Evolutionary conservation across 2,888 invertebrate genomes (phyloP).

Genomic region (Amaurobius ferox): DNA sequence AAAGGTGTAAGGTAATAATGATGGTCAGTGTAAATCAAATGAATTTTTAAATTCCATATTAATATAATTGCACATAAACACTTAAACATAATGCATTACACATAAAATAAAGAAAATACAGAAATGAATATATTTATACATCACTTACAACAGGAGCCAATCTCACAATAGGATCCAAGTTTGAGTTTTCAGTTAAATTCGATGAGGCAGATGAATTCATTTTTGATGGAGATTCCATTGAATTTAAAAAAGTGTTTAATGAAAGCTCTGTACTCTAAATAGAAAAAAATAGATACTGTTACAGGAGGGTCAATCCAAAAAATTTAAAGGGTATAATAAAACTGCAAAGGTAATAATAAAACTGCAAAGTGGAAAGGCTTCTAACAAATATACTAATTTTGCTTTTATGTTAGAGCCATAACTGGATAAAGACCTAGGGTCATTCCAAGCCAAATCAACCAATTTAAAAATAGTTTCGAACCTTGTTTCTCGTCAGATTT

Average conservation of each 20-base stretch:
- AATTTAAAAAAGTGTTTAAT: slow-evolving; percentile 89
- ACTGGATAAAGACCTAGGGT: too few relatives aligned
- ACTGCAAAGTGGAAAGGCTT: too few relatives aligned
- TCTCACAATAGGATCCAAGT: slow-evolving; percentile 79
- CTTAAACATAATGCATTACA: background rate
- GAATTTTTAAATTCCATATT: too few relatives aligned
- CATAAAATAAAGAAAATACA: background rate
- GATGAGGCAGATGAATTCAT: slow-evolving; percentile 73
- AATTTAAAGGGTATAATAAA: background rate
- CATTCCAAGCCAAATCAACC: too few relatives aligned
- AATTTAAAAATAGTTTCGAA: too few relatives aligned
- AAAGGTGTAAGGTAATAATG: too few relatives aligned
- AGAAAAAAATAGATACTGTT: background rate
- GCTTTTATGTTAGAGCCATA: too few relatives aligned
- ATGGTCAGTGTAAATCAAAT: too few relatives aligned
- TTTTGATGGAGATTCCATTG: slow-evolving; percentile 85
- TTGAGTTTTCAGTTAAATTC: slow-evolving; percentile 75
- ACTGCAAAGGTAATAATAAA: too few relatives aligned
- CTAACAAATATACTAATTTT: too few relatives aligned
- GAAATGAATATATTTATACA: background rate
- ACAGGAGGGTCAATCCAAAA: background rate
- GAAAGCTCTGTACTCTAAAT: slow-evolving; percentile 85
- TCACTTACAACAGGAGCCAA: slow-evolving; percentile 81
- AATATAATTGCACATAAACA: too few relatives aligned
- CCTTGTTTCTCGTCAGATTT: too few relatives aligned